phyloP scores from a whole-genome alignment of 1,140 invertebrate species.

The Zophobas atratus region DNA sequence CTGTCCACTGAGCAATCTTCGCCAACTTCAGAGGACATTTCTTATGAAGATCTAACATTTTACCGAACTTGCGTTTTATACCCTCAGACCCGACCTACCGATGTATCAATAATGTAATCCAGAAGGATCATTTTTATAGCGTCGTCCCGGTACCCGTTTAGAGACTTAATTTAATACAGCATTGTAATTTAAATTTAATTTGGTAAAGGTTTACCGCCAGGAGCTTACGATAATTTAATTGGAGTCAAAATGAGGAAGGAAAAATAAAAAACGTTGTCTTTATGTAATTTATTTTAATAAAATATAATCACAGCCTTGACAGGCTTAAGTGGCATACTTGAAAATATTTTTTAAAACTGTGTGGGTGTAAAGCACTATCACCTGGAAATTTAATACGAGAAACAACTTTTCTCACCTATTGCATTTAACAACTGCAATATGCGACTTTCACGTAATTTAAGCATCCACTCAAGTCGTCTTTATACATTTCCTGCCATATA shows the following conservation, averaged over 20 bases:
- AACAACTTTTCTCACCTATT: no score
- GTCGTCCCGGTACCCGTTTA: background rate
- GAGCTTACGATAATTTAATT: slow-evolving; percentile 15
- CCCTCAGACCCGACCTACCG: no score
- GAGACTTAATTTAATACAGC: slow-evolving; percentile 13
- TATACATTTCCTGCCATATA: no score
- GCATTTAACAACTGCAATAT: no score
- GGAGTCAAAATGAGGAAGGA: slow-evolving; percentile 5
- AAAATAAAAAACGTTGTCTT: background rate
- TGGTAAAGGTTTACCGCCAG: slow-evolving; percentile 1
- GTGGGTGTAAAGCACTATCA: no score
- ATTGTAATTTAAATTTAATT: slow-evolving; percentile 21
- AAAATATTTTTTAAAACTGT: no score
- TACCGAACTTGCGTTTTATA: background rate
- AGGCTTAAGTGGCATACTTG: no score
- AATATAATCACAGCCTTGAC: no score
- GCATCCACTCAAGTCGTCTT: no score
- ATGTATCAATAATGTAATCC: background rate
- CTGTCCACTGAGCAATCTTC: background rate
- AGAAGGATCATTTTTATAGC: no score
- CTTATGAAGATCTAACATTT: background rate
- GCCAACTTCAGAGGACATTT: background rate
- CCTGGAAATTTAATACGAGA: no score
- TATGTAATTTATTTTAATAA: background rate
- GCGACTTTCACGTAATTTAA: no score